phyloP scores from a whole-genome alignment of 23 tunicate species.

The Clavelina lepadiformis region DNA sequence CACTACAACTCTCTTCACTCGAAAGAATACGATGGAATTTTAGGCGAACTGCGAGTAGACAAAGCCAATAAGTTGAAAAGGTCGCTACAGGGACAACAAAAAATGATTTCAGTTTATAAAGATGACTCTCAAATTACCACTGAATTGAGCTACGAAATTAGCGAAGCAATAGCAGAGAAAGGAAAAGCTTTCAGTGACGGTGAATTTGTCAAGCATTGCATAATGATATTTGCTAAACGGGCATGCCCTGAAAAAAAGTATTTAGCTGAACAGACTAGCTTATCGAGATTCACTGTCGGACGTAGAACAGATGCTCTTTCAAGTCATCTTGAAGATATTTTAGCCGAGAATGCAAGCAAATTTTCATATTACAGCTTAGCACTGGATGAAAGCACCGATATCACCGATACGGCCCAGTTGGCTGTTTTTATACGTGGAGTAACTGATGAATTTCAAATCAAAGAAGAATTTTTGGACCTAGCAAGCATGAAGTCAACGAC shows the following conservation, averaged over 20 bases:
- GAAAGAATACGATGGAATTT: no score
- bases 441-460: constrained; percentile 19
- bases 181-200: constrained; percentile 22
- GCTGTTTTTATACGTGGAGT: constrained; percentile 29
- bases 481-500: constrained; percentile 27
- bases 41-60: constrained; percentile 19
- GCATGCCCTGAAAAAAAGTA: constrained; percentile 18
- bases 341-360: constrained; percentile 6
- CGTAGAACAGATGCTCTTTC: constrained; percentile 9
- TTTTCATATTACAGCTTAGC: constrained; percentile 15
- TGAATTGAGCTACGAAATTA: constrained; percentile 10
- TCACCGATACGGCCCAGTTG: constrained; percentile 13
- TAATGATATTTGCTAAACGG: constrained; percentile 15
- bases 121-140: constrained; percentile 21
- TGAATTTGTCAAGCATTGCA: constrained; percentile 16
- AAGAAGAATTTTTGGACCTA: constrained; percentile 20
- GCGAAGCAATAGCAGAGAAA: constrained; percentile 23
- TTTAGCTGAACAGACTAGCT: constrained; percentile 20
- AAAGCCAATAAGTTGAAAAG: constrained; percentile 20
- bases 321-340: constrained; percentile 10
- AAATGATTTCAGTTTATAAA: constrained; percentile 15
- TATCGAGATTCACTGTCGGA: constrained; percentile 16
- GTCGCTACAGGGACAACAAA: constrained; percentile 15
- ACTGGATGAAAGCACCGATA: constrained; percentile 19
- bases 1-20: no score